Base-by-base conservation (phyloP, 2,888 invertebrate genomes). In the Catocala sponsa region DNA sequence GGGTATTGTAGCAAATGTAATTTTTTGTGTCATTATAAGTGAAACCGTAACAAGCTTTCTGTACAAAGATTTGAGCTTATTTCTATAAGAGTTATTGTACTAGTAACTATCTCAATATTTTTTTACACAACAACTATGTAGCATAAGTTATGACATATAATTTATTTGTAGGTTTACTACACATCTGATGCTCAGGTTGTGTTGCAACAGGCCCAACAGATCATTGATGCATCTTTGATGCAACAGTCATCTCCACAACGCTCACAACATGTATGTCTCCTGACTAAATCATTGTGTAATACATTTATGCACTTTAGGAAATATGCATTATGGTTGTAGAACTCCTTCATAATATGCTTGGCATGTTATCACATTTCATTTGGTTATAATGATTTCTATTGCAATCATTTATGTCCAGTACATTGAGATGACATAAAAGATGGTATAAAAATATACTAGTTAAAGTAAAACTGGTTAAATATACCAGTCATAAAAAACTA, bases 151-250 rank as follows among this genome's bases (percentile, higher is more conserved):
- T 79, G 76, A 81, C 68, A 64, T 79, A 80, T 77, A 78, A 89
- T 93, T 94, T 92, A 91, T 93, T 94, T 92, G 89, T 94, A 95
- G 95, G 95, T 95, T 85, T 94, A 94, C 94, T 95, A 95, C 94
- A 92, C 94, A 81, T 94, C 94, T 84, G 94, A 94, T 85, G 91
- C 94, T 85, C 95, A 95, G 90, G 94, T 94, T 88, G 94, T 94
- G 77, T 94, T 95, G 86, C 95, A 95, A 90, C 95, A 95, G 80
- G 91, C 93, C 78, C 95, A 95, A 87, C 95, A 95, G 88, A 92
- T 94, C 86, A 94, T 95, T 90, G 95, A 95, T 85, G 92, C 94
- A 90, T 94, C 94, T 88, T 79, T 93, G 89, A 92, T 94, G 93
- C 94, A 93, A 91, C 94, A 94, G 86, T 85, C 92, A 80, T 86